These are phyloP conservation scores for Gnathonemus longibarbis DNA, from an alignment of 2,113 vertebrate genomes.

Conservation along the genomic window DNA sequence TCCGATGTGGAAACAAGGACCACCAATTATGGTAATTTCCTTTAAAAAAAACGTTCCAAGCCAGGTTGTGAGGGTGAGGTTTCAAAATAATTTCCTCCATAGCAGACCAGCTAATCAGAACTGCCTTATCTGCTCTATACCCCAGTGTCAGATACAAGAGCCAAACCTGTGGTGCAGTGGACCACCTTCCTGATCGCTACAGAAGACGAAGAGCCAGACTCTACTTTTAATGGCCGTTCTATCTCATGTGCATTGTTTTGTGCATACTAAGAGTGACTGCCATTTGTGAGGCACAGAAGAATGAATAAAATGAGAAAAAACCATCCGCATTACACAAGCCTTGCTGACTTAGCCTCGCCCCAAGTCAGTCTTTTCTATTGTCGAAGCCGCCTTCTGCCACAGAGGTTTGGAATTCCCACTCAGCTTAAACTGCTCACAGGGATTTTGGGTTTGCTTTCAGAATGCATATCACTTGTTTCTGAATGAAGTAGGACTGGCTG, in stretches of 20 bases:
- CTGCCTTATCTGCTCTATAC: not conserved
- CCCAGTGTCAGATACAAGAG: not conserved
- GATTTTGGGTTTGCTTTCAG: not conserved
- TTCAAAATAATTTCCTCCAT: not conserved
- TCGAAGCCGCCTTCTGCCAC: constrained; percentile 4
- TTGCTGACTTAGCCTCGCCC: not conserved
- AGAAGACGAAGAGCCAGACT: not conserved
- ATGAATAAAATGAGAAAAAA: constrained; percentile 6
- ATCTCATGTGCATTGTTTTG: not conserved
- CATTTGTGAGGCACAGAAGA: not conserved
- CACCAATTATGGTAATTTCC: not conserved
- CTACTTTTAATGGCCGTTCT: too few relatives aligned
- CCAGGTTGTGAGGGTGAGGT: not conserved
- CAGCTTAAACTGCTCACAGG: not conserved
- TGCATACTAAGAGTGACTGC: not conserved
- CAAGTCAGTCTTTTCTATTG: not conserved
- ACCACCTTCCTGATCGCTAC: not conserved
- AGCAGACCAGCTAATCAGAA: not conserved
- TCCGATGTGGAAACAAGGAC: not conserved
- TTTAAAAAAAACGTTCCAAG: not conserved
- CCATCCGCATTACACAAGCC: not conserved
- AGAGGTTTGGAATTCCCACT: constrained; percentile 12
- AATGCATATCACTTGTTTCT: not conserved
- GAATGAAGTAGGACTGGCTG: not conserved
- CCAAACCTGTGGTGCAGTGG: not conserved